These are phyloP conservation scores for Gasterosteus aculeatus DNA, from an alignment of 2,113 vertebrate genomes.

Conservation along the genomic window DNA sequence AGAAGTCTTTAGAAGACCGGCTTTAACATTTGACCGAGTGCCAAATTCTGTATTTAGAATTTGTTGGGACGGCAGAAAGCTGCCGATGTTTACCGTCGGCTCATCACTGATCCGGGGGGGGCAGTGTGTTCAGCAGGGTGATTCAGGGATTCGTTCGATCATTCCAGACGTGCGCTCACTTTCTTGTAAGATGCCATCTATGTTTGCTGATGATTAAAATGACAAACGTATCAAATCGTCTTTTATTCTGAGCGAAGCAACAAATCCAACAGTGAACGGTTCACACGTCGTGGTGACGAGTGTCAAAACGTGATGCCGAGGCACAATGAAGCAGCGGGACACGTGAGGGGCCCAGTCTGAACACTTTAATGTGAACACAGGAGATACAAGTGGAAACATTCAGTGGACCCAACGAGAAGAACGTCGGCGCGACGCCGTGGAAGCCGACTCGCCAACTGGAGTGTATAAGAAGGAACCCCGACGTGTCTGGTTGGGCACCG, in stretches of 20 bases:
- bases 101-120: not conserved
- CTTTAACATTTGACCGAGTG: slow-evolving; percentile 6
- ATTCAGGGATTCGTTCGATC: slow-evolving; percentile 28
- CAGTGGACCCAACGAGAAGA: slow-evolving; percentile 40
- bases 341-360: slow-evolving; percentile 54
- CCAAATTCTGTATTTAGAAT: not conserved
- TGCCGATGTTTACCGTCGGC: slow-evolving; percentile 37
- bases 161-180: slow-evolving; percentile 1
- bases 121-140: not conserved
- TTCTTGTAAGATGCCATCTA: slow-evolving; percentile 9
- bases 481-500: slow-evolving; percentile 25
- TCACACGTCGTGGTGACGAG: too few relatives aligned
- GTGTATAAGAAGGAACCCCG: slow-evolving; percentile 36
- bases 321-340: slow-evolving; percentile 1
- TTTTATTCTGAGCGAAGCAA: not conserved
- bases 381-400: slow-evolving; percentile 60
- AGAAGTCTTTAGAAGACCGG: slow-evolving; percentile 16
- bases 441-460: slow-evolving; percentile 9
- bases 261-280: not conserved
- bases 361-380: slow-evolving; percentile 81
- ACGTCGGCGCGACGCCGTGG: slow-evolving; percentile 7
- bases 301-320: too few relatives aligned
- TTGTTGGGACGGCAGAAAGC: not conserved
- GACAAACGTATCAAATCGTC: slow-evolving; percentile 6
- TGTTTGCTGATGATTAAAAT: slow-evolving; percentile 49